A percentile compares a stretch with the other conserved stretches of the same genome.
phyloP scores from a whole-genome alignment of 2,888 invertebrate genomes.

The Argyresthia albistria region DNA sequence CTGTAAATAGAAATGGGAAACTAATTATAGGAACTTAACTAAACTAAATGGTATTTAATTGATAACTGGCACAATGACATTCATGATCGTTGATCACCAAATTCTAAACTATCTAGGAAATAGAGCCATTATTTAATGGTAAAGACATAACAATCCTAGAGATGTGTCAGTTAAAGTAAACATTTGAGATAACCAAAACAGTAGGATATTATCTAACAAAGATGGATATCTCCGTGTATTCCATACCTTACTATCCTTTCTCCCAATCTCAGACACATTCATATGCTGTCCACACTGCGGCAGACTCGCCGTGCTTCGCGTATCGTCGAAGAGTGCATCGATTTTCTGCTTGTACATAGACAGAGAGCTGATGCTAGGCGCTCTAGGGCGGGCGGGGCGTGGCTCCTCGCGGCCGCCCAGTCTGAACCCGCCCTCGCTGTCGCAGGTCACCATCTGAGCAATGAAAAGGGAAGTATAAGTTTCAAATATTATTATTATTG shows the following conservation, averaged over 20 bases:
- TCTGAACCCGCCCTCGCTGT: conserved; percentile 57
- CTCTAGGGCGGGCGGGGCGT: conserved; percentile 40
- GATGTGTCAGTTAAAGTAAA: too few relatives aligned
- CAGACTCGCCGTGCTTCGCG: conserved; percentile 71
- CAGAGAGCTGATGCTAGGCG: conserved; percentile 66
- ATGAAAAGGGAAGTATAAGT: background rate
- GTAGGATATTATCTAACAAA: too few relatives aligned
- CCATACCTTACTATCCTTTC: conserved; percentile 48
- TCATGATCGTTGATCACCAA: too few relatives aligned
- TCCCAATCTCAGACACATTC: conserved; percentile 22
- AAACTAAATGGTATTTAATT: too few relatives aligned
- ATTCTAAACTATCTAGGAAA: too few relatives aligned
- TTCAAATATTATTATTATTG: too few relatives aligned
- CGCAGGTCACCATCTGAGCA: conserved; percentile 62
- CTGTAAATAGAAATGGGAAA: too few relatives aligned
- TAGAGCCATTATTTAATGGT: too few relatives aligned
- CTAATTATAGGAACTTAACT: too few relatives aligned
- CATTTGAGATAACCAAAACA: too few relatives aligned
- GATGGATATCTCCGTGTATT: background rate
- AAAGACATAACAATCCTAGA: too few relatives aligned
- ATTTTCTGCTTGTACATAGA: conserved; percentile 87
- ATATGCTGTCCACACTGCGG: conserved; percentile 31
- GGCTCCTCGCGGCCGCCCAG: conserved; percentile 55
- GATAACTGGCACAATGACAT: too few relatives aligned
- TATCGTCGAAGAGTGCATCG: conserved; percentile 87